Conservation (phyloP, 2,797 vertebrate genomes). For the Vultur gryphus region DNA sequence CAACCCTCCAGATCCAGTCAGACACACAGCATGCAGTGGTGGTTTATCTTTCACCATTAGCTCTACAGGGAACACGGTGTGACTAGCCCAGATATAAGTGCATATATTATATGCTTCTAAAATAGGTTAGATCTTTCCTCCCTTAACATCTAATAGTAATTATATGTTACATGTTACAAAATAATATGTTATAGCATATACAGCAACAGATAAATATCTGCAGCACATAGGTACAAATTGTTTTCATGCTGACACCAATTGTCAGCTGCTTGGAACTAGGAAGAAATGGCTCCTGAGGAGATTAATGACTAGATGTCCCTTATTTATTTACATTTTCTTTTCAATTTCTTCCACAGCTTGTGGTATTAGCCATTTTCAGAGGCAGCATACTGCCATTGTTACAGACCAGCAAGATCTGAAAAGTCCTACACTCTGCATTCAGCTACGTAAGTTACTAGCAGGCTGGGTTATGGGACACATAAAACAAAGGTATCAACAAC, state of each 20-base stretch:
- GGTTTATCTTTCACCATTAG: background rate
- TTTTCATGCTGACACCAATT: background rate
- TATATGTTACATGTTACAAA: background rate
- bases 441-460: background rate
- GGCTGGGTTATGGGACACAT: background rate
- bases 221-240: background rate
- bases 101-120: background rate
- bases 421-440: background rate
- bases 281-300: background rate
- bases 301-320: background rate
- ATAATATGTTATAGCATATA: background rate
- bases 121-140: background rate
- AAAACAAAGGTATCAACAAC: background rate
- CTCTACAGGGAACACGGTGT: background rate
- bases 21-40: background rate
- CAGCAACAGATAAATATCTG: background rate
- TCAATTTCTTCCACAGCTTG: background rate
- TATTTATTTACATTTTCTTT: background rate
- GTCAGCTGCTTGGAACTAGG: background rate
- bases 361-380: background rate
- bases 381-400: background rate
- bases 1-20: background rate
- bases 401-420: background rate
- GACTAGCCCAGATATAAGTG: background rate
- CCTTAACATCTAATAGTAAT: background rate